Evolutionary conservation across 2,888 invertebrate species (phyloP).

Genomic region (Eupeodes luniger): DNA sequence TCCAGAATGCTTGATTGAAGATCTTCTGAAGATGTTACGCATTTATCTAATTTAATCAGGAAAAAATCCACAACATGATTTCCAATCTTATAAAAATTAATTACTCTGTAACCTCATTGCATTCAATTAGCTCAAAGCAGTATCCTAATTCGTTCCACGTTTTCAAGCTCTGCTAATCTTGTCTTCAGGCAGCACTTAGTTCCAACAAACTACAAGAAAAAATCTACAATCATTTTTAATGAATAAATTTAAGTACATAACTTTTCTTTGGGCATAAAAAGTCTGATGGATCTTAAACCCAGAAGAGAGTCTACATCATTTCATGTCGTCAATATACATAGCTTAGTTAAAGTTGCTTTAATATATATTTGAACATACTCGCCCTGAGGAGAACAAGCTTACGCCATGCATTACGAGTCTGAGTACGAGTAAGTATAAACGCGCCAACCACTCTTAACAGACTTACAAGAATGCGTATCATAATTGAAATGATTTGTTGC

Average conservation of each 20-base stretch:
- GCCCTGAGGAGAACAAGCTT: slow-evolving; percentile 58
- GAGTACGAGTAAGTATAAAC: slow-evolving; percentile 34
- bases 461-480: slow-evolving; percentile 74
- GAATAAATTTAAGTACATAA: slow-evolving; percentile 61
- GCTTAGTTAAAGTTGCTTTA: background rate
- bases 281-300: slow-evolving; percentile 1
- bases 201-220: slow-evolving; percentile 30
- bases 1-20: background rate
- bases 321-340: slow-evolving; percentile 39
- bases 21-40: slow-evolving; percentile 11
- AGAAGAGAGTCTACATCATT: background rate
- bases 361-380: background rate
- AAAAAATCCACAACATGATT: slow-evolving; percentile 43
- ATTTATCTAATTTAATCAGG: slow-evolving; percentile 9
- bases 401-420: slow-evolving; percentile 8
- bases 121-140: slow-evolving; percentile 64
- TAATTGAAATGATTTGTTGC: slow-evolving; percentile 76
- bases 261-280: slow-evolving; percentile 44
- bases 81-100: slow-evolving; percentile 56
- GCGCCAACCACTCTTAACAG: slow-evolving; percentile 64
- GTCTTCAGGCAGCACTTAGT: slow-evolving; percentile 8
- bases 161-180: background rate
- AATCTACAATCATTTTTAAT: slow-evolving; percentile 64
- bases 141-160: slow-evolving; percentile 53
- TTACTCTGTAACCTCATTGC: slow-evolving; percentile 58